Percentiles rank a stretch among this genome's conserved stretches.
phyloP scores from a whole-genome alignment of 1,140 invertebrate genomes.

The Sminthurides bifidus region DNA sequence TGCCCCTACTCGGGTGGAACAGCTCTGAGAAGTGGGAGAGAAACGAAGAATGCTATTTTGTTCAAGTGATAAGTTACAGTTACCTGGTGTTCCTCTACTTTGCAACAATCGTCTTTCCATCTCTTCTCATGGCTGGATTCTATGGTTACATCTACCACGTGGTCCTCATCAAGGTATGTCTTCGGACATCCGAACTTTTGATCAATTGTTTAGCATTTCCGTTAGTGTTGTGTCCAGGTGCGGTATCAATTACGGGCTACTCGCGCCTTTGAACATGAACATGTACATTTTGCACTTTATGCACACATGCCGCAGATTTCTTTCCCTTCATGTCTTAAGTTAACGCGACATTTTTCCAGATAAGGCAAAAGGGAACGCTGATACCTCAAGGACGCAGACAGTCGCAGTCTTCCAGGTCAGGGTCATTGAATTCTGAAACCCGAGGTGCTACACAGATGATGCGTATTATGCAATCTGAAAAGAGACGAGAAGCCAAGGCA shows the following conservation, averaged over 20 bases:
- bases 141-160: slow-evolving; percentile 79
- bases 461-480: slow-evolving; percentile 59
- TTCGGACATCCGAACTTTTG: no score
- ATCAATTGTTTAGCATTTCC: no score
- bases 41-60: slow-evolving; percentile 54
- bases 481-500: slow-evolving; percentile 76
- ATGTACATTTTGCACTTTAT: no score
- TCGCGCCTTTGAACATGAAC: no score
- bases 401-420: slow-evolving; percentile 22
- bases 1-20: no score
- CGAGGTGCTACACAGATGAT: slow-evolving; percentile 44
- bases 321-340: no score
- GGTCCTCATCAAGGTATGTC: slow-evolving; percentile 80
- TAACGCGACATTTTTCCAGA: no score
- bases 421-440: slow-evolving; percentile 27
- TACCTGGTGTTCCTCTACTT: slow-evolving; percentile 80
- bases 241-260: no score
- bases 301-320: no score
- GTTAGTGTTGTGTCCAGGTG: no score
- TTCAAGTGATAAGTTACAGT: slow-evolving; percentile 72
- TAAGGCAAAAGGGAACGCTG: slow-evolving; percentile 29
- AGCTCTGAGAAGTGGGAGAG: slow-evolving; percentile 40
- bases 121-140: slow-evolving; percentile 64
- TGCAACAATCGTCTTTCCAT: slow-evolving; percentile 74
- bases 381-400: slow-evolving; percentile 21